These are phyloP conservation scores for Melanophora roralis DNA, from an alignment of 2,888 invertebrate genomes.

Conservation along the genomic window DNA sequence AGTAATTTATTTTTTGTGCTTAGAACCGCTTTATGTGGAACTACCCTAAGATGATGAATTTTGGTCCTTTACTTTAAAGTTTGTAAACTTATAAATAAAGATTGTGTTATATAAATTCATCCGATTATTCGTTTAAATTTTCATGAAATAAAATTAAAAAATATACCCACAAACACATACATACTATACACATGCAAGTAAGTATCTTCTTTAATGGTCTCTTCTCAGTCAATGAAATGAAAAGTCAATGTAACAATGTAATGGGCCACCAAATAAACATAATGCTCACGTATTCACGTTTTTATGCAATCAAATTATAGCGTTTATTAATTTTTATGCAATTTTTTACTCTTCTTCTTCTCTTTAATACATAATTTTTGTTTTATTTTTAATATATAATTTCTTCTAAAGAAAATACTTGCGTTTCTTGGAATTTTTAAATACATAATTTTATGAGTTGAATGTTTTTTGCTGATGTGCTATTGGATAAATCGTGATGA, in stretches of 20 bases:
- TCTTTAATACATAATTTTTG: not conserved
- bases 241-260: constrained; percentile 51
- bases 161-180: too few relatives aligned
- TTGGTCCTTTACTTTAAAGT: too few relatives aligned
- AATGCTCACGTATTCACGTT: constrained; percentile 56
- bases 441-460: constrained; percentile 1
- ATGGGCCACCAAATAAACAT: constrained; percentile 19
- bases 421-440: not conserved
- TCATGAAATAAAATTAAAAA: too few relatives aligned
- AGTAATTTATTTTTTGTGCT: too few relatives aligned
- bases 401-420: not conserved
- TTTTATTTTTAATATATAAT: not conserved
- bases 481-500: constrained; percentile 48
- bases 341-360: constrained; percentile 17
- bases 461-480: constrained; percentile 24
- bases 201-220: too few relatives aligned
- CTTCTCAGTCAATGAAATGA: not conserved
- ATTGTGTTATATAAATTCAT: too few relatives aligned
- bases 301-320: constrained; percentile 58
- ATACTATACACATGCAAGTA: too few relatives aligned
- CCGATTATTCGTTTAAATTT: too few relatives aligned
- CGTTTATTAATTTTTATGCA: constrained; percentile 23
- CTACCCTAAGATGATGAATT: too few relatives aligned
- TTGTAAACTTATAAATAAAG: too few relatives aligned
- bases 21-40: too few relatives aligned